Evolutionary conservation across 1,140 invertebrate species (phyloP).

Genomic region (Apocrypta bakeri): DNA sequence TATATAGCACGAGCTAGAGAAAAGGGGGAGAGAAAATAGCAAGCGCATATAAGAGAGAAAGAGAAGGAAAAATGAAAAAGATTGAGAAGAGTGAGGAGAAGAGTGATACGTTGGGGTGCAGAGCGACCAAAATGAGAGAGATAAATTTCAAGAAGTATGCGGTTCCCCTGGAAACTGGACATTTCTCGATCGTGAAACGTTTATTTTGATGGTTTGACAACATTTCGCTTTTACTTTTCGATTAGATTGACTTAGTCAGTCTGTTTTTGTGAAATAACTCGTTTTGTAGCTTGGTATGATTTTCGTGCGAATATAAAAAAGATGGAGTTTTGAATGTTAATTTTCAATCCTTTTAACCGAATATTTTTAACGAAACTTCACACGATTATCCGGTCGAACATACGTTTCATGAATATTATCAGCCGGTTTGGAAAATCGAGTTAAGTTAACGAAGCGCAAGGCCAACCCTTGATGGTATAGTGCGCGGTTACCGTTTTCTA

Average conservation of each 20-base stretch:
- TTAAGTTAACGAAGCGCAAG: constrained; percentile 34
- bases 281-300: no score
- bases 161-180: neutral
- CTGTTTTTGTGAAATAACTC: no score
- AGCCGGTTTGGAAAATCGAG: constrained; percentile 23
- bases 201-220: constrained; percentile 12
- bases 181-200: neutral
- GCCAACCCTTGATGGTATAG: neutral
- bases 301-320: no score
- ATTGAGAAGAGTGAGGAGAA: neutral
- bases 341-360: no score
- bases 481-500: constrained; percentile 17
- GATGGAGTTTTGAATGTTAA: no score
- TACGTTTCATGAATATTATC: constrained; percentile 36
- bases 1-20: constrained; percentile 6
- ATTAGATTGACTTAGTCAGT: no score
- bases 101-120: neutral
- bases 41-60: neutral
- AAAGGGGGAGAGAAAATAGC: neutral
- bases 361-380: no score
- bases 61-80: constrained; percentile 5
- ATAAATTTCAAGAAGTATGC: constrained; percentile 27
- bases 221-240: no score
- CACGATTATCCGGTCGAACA: constrained; percentile 32
- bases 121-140: constrained; percentile 40